These are phyloP conservation scores for Siniperca knerii DNA, from an alignment of 2,113 vertebrate genomes.

Conservation along the genomic window DNA sequence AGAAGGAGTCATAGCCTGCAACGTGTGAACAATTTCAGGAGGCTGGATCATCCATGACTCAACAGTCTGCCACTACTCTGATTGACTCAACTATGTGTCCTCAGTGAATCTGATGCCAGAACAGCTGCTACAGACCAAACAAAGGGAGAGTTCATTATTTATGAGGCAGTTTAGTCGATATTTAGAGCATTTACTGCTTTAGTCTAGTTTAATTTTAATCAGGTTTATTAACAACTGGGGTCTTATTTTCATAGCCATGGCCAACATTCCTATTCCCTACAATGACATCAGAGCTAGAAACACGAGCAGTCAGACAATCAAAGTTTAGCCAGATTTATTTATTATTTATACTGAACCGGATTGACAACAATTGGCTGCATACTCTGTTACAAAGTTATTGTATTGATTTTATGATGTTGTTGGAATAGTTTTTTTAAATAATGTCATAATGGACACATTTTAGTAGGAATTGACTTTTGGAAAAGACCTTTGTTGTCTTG, in stretches of 20 bases:
- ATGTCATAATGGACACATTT: not conserved
- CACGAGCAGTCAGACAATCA: not conserved
- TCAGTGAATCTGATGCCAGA: constrained; percentile 13
- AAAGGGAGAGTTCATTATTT: not conserved
- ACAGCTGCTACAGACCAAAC: constrained; percentile 8
- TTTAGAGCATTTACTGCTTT: constrained; percentile 1
- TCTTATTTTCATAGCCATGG: too few relatives aligned
- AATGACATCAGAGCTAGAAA: not conserved
- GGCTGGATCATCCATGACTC: constrained; percentile 23
- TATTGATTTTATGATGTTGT: not conserved
- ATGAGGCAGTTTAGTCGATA: constrained; percentile 1
- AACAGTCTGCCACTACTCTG: constrained; percentile 16
- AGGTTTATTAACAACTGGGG: not conserved
- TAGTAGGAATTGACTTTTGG: not conserved
- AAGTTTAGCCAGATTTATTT: not conserved
- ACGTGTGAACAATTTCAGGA: constrained; percentile 23
- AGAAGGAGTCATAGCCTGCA: not conserved
- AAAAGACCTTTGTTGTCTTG: too few relatives aligned
- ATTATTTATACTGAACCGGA: not conserved
- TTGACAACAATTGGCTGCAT: not conserved
- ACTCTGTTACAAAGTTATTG: not conserved
- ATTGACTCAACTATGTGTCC: not conserved
- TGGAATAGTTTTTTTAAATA: not conserved
- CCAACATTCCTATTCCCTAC: not conserved
- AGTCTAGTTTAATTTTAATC: not conserved